These are phyloP conservation scores for Anagrus nilaparvatae DNA, from an alignment of 1,140 invertebrate species.

Conservation along the genomic window DNA sequence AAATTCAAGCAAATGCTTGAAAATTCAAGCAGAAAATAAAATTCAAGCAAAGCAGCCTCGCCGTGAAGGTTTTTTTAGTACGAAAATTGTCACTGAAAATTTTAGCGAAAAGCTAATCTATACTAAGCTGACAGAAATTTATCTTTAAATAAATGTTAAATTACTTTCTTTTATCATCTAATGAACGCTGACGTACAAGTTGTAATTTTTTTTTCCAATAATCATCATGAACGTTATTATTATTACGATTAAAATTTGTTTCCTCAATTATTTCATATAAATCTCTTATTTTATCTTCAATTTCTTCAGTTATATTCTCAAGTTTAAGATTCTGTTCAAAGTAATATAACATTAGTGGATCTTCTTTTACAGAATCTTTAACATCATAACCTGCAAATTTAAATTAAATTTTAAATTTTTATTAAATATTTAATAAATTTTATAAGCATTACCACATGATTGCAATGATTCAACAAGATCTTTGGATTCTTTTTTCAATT, in stretches of 20 bases:
- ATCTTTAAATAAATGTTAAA: too few species aligned
- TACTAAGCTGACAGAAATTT: too few species aligned
- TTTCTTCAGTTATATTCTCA: slow-evolving; percentile 22
- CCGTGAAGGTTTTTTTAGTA: too few species aligned
- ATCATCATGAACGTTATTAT: slow-evolving; percentile 22
- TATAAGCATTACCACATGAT: too few species aligned
- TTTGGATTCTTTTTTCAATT: too few species aligned
- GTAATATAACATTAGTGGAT: slow-evolving; percentile 29
- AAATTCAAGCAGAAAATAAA: too few species aligned
- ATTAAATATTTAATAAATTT: neutral
- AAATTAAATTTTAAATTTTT: neutral
- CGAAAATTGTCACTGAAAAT: too few species aligned
- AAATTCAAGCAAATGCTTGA: too few species aligned
- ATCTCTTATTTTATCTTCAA: slow-evolving; percentile 29
- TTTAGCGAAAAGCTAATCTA: too few species aligned
- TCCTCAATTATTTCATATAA: slow-evolving; percentile 28
- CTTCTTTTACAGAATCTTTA: slow-evolving; percentile 23
- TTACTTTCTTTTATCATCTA: slow-evolving; percentile 29
- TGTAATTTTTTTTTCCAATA: slow-evolving; percentile 25
- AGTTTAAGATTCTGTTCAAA: slow-evolving; percentile 29
- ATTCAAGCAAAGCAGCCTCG: too few species aligned
- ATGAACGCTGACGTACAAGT: slow-evolving; percentile 19
- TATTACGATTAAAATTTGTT: slow-evolving; percentile 22
- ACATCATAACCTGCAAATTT: slow-evolving; percentile 23
- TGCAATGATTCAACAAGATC: too few species aligned